These are phyloP conservation scores for Diorhabda elongata DNA, from an alignment of 1,140 invertebrate genomes.

Conservation along the genomic window DNA sequence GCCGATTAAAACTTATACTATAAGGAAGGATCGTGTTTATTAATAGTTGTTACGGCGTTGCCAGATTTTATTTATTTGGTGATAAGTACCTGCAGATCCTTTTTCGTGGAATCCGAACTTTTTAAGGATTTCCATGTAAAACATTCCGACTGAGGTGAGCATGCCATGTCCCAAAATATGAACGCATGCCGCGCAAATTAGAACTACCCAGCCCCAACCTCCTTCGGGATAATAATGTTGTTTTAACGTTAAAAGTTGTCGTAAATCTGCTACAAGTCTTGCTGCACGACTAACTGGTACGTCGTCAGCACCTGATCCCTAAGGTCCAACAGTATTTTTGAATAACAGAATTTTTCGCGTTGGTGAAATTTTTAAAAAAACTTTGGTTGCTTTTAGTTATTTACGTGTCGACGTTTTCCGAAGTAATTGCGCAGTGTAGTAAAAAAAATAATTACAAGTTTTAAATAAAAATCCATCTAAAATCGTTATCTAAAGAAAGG, in stretches of 20 bases:
- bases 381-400: too few species aligned
- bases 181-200: slow-evolving; percentile 57
- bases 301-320: slow-evolving; percentile 42
- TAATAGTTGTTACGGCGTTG: too few species aligned
- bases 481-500: too few species aligned
- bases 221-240: slow-evolving; percentile 73
- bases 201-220: slow-evolving; percentile 70
- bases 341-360: neutral
- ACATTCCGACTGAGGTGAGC: slow-evolving; percentile 56
- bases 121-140: slow-evolving; percentile 51
- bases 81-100: slow-evolving; percentile 20
- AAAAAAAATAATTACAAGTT: too few species aligned
- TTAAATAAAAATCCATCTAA: too few species aligned
- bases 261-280: slow-evolving; percentile 51
- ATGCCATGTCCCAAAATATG: slow-evolving; percentile 62
- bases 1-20: too few species aligned
- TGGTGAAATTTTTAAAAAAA: too few species aligned
- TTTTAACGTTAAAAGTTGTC: slow-evolving; percentile 57
- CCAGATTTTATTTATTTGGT: too few species aligned
- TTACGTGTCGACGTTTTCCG: too few species aligned
- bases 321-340: slow-evolving; percentile 3
- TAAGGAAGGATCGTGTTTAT: too few species aligned
- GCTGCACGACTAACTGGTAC: slow-evolving; percentile 40
- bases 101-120: slow-evolving; percentile 51
- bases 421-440: too few species aligned